Conservation (phyloP, 2,888 invertebrate species). For the Drosophila colorata region DNA sequence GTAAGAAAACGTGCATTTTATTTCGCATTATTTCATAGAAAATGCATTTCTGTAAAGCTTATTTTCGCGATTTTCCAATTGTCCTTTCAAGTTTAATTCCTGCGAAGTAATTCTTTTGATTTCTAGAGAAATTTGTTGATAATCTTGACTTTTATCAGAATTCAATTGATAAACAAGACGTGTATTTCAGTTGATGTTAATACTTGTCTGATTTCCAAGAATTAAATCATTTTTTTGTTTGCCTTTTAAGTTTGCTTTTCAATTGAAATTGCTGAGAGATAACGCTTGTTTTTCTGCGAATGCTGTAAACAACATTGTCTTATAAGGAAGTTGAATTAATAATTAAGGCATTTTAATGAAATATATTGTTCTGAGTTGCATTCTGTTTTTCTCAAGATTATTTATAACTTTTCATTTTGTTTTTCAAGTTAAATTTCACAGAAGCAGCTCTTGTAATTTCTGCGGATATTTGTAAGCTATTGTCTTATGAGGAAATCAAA, state of each 20-base stretch:
- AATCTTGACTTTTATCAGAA: background rate
- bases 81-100: background rate
- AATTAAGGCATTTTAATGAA: background rate
- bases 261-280: background rate
- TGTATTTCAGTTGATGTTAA: background rate
- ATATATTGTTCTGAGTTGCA: background rate
- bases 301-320: background rate
- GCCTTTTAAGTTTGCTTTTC: background rate
- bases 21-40: conserved; percentile 1
- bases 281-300: no score
- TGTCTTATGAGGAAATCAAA: background rate
- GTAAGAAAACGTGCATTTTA: background rate
- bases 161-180: background rate
- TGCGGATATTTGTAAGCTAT: background rate
- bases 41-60: no score
- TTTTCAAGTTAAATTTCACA: background rate
- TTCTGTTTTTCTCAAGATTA: background rate
- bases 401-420: background rate
- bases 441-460: conserved; percentile 1
- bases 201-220: no score
- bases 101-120: background rate
- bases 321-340: background rate
- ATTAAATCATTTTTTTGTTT: background rate
- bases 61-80: no score
- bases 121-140: background rate